phyloP scores from a whole-genome alignment of 2,888 invertebrate genomes.

The Crossocerus cetratus region DNA sequence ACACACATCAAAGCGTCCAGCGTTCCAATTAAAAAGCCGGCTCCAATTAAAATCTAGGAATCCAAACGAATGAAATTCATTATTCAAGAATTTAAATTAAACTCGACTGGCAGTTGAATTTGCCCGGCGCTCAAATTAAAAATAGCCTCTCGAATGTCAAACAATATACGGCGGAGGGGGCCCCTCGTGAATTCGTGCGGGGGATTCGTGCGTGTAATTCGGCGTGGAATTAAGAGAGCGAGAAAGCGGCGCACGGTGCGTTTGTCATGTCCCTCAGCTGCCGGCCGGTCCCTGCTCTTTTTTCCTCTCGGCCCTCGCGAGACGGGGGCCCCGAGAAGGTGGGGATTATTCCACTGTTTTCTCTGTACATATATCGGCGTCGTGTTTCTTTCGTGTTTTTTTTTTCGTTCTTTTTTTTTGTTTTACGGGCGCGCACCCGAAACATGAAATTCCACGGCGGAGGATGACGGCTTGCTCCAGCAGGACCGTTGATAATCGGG shows the following conservation, averaged over 20 bases:
- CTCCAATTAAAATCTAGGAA: no score
- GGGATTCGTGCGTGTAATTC: not conserved
- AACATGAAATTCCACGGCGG: conserved; percentile 13
- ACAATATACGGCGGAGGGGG: no score
- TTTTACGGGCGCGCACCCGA: conserved; percentile 1
- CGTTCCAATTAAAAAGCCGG: no score
- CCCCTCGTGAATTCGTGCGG: no score
- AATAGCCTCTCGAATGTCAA: no score
- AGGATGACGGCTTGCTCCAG: conserved; percentile 20
- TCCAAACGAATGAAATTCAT: no score
- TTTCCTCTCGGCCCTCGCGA: not conserved
- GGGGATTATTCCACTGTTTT: conserved; percentile 4
- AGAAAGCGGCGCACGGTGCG: not conserved
- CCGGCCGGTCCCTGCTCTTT: not conserved
- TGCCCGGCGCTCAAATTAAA: no score
- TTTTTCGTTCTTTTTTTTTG: no score
- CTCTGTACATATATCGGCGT: not conserved
- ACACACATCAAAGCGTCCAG: no score
- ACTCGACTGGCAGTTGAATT: no score
- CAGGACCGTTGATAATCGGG: conserved; percentile 17
- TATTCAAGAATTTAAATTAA: no score
- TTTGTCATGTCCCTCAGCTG: conserved; percentile 2
- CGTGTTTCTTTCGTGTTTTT: not conserved
- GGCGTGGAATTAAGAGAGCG: not conserved
- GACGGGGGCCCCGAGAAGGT: not conserved